Percentiles rank a stretch among this genome's conserved stretches.
Conservation (phyloP, 2,113 vertebrate species). For the Aythya baeri region DNA sequence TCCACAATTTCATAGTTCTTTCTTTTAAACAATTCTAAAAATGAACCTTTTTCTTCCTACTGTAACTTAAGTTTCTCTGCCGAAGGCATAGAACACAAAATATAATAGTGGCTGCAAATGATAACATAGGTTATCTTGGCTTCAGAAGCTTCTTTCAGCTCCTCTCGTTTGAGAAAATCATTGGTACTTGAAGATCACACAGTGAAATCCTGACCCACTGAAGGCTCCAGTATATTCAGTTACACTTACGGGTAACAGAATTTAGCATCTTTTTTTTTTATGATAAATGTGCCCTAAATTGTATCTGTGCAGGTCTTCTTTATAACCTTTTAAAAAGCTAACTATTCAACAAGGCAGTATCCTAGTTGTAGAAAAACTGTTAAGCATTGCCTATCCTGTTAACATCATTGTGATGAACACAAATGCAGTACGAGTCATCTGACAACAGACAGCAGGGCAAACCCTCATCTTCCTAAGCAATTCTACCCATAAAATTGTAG, state of each 20-base stretch:
- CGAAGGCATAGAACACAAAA: not conserved
- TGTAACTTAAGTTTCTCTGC: not conserved
- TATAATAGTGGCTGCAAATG: not conserved
- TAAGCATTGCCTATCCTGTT: constrained; percentile 19
- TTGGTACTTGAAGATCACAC: not conserved
- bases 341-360: not conserved
- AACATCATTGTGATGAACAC: not conserved
- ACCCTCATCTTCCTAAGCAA: not conserved
- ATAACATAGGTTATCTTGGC: not conserved
- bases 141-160: not conserved
- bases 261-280: not conserved
- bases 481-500: not conserved
- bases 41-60: not conserved
- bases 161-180: not conserved
- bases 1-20: not conserved
- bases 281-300: not conserved
- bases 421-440: not conserved
- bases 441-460: not conserved
- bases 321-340: not conserved
- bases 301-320: not conserved
- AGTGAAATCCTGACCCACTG: not conserved
- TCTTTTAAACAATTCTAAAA: not conserved
- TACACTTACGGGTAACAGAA: not conserved
- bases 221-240: not conserved
- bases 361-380: not conserved